Evolutionary conservation across 1,140 invertebrate genomes (phyloP), one percentile per base, ranked within the genome.

Genomic region (Pseudomyrmex gracilis): DNA sequence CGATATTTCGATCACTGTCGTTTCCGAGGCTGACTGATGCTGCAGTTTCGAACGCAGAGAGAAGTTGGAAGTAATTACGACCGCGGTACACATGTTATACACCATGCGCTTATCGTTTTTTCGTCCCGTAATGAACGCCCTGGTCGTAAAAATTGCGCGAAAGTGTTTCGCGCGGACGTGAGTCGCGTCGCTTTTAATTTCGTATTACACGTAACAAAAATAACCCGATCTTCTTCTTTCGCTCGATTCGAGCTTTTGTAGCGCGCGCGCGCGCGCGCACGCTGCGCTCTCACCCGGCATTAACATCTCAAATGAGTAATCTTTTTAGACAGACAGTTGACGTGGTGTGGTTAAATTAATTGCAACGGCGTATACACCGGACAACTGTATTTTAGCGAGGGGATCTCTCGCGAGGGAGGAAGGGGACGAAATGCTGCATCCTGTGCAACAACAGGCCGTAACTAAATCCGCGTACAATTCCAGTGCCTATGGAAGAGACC

Each of bases 401-500:
- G 20, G 20, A n/a, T 68, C 57, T 68, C 57, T 78, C 12, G 51
- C 57, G 45, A 76, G 34, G 34, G 7, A 34, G 34, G 13, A 53
- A 22, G 17, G 66, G 49, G 49, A 24, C 24, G 5, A 73, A 49
- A 73, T n/a, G n/a, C 51, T 85, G 80, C 60, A 58, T 34, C 8
- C 24, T 12, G 45, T 15, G 71, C 57, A 83, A 82, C 57, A 88
- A 84, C 80, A 67, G 77, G 82, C 76, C 63, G 85, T 88, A 91
- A 87, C 87, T 87, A 90, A 90, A 87, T 85, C 76, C 70, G 49
- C 66, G 67, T 60, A 77, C 83, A 89, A 90, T 89, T 87, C 71
- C 85, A 89, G 73, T 5, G 34, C 73, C 82, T 84, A 76, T 74
- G 83, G 78, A 92, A 90, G 88, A 86, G 88, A 86, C 89, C 91